Evolutionary conservation across 2,888 invertebrate genomes (phyloP), one percentile per base, ranked within the genome.

Genomic region (Galerucella calmariensis): DNA sequence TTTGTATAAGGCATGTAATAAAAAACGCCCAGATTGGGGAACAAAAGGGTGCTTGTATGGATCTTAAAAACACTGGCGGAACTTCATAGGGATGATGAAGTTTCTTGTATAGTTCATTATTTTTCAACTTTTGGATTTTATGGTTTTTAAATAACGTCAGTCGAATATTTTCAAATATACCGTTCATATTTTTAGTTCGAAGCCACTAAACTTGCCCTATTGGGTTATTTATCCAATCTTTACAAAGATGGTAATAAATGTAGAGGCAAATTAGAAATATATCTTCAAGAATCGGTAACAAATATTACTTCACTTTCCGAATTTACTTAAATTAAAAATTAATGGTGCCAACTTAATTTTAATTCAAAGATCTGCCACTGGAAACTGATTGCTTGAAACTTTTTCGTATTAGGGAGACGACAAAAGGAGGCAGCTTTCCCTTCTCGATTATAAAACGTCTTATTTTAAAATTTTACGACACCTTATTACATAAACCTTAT

Each of bases 1-100:
- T 83, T 83, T 84, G 82, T 83, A 83, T 83, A 82, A 82, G 83
- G 84, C 84, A 82, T 83, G 84, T 83, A 85, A 85, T 85, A 85
- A 85, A 41, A 84, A 83, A 78, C 80, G 81, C 82, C 81, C 81
- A 82, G 80, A 79, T 80, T 78, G 79, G 78, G 77, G 80, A 81
- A 82, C 79, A 81, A 81, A 80, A 81, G 81, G 81, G 80, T 76
- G 81, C 80, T 81, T 83, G 81, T 82, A 81, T 81, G 81, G 73
- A 78, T 75, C 68, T 79, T 79, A 67, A 72, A 76, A 75, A 79
- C 78, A 78, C 12, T 62, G 69, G 53, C 62, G 62, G 62, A 62
- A 62, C 63, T 69, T 27, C 27, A 20, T 12, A 67, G 12, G 58
- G 46, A 56, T 14, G 16, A 51, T 51, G 41, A 41, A 41, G 35